Conservation (phyloP, 2,113 vertebrate genomes). For the Addax nasomaculatus region DNA sequence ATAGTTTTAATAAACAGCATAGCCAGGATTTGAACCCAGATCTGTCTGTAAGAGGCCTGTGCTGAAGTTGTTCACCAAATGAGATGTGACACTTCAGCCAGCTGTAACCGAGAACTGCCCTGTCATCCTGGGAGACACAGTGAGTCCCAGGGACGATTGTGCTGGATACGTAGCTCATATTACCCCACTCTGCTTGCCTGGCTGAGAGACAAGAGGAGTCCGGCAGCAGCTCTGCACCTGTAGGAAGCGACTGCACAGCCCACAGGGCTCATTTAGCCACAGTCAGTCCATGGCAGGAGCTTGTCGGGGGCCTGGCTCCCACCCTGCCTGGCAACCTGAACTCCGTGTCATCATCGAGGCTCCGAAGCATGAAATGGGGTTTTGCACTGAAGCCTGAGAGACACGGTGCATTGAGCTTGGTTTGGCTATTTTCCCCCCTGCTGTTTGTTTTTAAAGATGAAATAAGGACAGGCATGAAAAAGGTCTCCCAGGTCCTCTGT, state of each 20-base stretch:
- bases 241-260: not conserved
- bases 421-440: constrained; percentile 7
- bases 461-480: constrained; percentile 48
- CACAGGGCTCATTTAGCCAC: not conserved
- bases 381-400: constrained; percentile 45
- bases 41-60: not conserved
- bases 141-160: not conserved
- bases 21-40: not conserved
- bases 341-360: not conserved
- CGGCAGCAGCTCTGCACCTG: not conserved
- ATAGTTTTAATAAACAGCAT: not conserved
- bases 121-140: not conserved
- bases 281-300: not conserved
- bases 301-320: not conserved
- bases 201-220: not conserved
- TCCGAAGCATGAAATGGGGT: constrained; percentile 67
- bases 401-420: not conserved
- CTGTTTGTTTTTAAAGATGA: constrained; percentile 65
- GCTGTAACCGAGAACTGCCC: not conserved
- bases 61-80: not conserved
- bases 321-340: constrained; percentile 33
- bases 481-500: constrained; percentile 22
- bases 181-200: not conserved
- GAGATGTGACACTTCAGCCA: not conserved
- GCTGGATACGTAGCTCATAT: not conserved